Evolutionary conservation across 2,113 vertebrate species (phyloP), one percentile per base, ranked within the genome.

Genomic region (Myocastor coypus): DNA sequence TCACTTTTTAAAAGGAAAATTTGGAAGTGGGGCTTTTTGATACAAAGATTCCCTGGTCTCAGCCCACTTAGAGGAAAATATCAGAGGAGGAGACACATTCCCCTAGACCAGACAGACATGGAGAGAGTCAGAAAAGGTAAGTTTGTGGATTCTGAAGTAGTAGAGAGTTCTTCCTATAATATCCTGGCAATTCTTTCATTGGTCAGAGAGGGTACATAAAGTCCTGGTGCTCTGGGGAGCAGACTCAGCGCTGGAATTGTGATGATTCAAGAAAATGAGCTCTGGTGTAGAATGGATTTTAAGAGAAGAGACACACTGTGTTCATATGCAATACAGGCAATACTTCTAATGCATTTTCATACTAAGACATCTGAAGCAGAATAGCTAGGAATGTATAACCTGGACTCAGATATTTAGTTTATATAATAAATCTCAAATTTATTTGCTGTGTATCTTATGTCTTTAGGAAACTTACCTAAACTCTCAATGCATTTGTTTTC

Each of bases 101-200:
- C 20, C 17, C 1, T 2, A 69, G 22, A 69, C n/a, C n/a, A n/a
- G n/a, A n/a, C n/a, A n/a, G n/a, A n/a, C n/a, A n/a, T n/a, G n/a
- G n/a, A n/a, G n/a, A n/a, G 46, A n/a, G 13, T 93, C 64, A 83
- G 61, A 93, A 96, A 91, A 75, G 16, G 46, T 32, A 52, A 63
- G 32, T 73, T 87, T 69, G 14, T 30, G 20, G 22, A 9, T 28
- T 59, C 37, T 34, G 40, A 22, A 90, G 75, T 83, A 89, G 30
- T 24, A 63, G 16, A 55, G 30, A 66, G 34, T 14, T 50, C 57
- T 28, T 14, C 1, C 7, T 12, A 34, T 0, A 55, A 37, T 20
- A 64, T 92, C 10, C 7, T 34, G 28, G 42, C 12, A 66, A 57
- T 13, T 26, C 4, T 30, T 69, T 19, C 0, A 13, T 4, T 13